Evolutionary conservation across 2,113 vertebrate genomes (phyloP).

Genomic region (Peromyscus maniculatus): DNA sequence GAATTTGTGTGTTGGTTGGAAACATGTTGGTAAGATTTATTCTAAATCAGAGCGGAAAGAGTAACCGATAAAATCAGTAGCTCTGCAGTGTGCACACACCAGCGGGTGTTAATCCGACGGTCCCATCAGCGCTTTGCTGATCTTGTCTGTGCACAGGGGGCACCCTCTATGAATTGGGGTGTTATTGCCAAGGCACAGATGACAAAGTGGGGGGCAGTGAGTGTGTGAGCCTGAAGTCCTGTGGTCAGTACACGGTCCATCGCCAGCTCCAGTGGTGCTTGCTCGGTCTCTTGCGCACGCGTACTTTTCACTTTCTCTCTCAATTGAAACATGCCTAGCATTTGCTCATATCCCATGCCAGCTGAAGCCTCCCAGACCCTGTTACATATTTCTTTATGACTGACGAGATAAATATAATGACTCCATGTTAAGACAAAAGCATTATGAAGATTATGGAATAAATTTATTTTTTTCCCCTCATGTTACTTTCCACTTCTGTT

Average conservation of each 20-base stretch:
- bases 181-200: not conserved
- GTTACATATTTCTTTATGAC: not conserved
- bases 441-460: slow-evolving; percentile 33
- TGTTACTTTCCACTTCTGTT: not conserved
- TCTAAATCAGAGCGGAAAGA: slow-evolving; percentile 3
- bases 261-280: not conserved
- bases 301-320: not conserved
- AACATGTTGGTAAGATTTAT: slow-evolving; percentile 28
- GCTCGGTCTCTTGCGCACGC: too few species aligned
- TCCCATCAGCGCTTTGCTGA: not conserved
- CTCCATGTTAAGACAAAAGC: slow-evolving; percentile 28
- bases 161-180: not conserved
- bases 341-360: not conserved
- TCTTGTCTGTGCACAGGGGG: not conserved
- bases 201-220: not conserved
- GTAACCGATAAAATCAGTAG: not conserved
- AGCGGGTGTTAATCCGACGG: not conserved
- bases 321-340: too few species aligned
- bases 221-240: not conserved
- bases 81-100: not conserved
- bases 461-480: not conserved
- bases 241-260: not conserved
- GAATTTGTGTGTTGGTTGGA: slow-evolving; percentile 38
- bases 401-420: not conserved
- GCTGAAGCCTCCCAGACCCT: not conserved